Percentiles rank a stretch among this genome's conserved stretches.
These are phyloP conservation scores for Coptodon rendalli DNA, from an alignment of 2,113 vertebrate genomes.

Conservation along the genomic window DNA sequence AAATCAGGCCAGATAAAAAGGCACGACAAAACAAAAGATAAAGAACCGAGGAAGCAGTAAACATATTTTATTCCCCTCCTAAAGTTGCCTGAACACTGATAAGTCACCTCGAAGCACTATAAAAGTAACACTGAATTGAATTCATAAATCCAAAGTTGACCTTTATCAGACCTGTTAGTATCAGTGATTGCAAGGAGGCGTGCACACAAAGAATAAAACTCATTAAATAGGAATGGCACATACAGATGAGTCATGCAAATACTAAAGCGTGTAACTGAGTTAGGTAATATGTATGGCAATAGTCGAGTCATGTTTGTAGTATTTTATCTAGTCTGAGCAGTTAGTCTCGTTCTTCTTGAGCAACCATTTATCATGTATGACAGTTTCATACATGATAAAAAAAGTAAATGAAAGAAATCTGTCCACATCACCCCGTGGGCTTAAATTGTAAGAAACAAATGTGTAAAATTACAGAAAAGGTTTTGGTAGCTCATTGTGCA, in stretches of 20 bases:
- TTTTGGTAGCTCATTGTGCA: neutral
- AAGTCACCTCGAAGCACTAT: neutral
- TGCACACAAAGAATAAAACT: neutral
- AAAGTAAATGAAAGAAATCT: neutral
- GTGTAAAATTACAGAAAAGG: neutral
- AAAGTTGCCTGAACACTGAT: neutral
- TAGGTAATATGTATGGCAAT: accelerated
- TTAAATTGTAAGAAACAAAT: neutral
- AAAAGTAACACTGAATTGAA: neutral
- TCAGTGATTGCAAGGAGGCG: neutral
- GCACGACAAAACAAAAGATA: neutral
- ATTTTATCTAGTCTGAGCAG: neutral
- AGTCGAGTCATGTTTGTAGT: neutral
- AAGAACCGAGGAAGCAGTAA: neutral
- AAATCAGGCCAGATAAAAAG: neutral
- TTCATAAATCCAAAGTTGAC: neutral
- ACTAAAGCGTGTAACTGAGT: neutral
- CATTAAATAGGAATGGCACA: neutral
- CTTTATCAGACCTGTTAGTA: neutral
- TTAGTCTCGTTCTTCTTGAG: neutral
- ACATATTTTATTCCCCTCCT: neutral
- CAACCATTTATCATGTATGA: neutral
- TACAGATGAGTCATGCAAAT: neutral
- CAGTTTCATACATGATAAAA: neutral
- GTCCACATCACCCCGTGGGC: neutral